Conservation (phyloP, 1,140 invertebrate genomes). For the Paraescarpia echinospica region DNA sequence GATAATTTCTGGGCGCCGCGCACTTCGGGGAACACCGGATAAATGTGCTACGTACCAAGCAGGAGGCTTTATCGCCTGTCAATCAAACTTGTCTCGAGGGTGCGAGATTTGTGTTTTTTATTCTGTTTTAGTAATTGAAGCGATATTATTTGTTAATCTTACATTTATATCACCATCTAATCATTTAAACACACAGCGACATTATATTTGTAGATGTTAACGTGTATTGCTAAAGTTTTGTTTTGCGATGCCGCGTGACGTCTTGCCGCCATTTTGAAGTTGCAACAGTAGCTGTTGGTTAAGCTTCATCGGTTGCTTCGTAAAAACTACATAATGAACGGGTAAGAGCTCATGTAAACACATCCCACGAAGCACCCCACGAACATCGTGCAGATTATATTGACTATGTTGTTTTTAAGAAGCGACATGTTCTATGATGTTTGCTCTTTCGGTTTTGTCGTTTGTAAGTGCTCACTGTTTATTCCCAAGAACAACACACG, state of each 20-base stretch:
- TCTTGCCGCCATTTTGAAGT: conserved; percentile 4
- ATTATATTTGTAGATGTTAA: background rate
- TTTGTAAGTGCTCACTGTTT: background rate
- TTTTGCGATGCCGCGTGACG: background rate
- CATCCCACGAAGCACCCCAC: background rate
- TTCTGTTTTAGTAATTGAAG: background rate
- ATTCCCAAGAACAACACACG: background rate
- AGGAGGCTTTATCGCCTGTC: background rate
- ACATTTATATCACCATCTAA: background rate
- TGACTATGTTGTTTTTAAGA: background rate
- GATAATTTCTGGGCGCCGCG: background rate
- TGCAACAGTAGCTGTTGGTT: conserved; percentile 4
- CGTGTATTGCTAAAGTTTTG: background rate
- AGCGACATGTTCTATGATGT: background rate
- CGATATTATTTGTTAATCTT: background rate
- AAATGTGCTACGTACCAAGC: background rate
- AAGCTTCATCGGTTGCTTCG: background rate
- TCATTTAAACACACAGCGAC: background rate
- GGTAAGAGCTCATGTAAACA: background rate
- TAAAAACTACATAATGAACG: conserved; percentile 1
- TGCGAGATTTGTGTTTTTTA: background rate
- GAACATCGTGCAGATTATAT: background rate
- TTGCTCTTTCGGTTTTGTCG: background rate
- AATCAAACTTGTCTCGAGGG: background rate
- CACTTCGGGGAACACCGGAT: background rate